phyloP scores from a whole-genome alignment of 1,140 invertebrate species.

The Frieseomelitta varia region DNA sequence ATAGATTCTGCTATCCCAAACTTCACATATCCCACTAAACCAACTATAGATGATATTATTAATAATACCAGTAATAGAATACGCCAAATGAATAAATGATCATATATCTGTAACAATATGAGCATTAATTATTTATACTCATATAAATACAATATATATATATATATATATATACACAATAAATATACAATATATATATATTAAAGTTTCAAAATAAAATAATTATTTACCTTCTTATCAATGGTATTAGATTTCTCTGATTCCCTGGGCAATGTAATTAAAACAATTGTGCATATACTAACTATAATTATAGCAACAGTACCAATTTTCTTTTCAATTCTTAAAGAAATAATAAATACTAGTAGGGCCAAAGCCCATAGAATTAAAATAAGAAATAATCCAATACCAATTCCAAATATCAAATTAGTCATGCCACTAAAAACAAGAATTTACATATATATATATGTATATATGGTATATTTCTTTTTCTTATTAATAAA shows the following conservation, averaged over 20 bases:
- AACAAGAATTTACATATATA: conserved; percentile 3
- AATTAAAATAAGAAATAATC: conserved; percentile 83
- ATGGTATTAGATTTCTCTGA: conserved; percentile 69
- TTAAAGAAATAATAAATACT: conserved; percentile 83
- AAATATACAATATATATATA: background rate
- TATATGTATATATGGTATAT: background rate
- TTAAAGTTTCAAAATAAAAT: background rate
- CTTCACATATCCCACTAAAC: conserved; percentile 81
- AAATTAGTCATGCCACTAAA: conserved; percentile 79
- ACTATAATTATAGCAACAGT: conserved; percentile 80
- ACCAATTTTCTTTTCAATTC: conserved; percentile 83
- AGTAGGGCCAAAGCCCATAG: conserved; percentile 83
- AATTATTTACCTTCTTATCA: conserved; percentile 73
- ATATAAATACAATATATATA: background rate
- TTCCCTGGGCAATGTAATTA: conserved; percentile 82
- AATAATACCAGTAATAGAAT: conserved; percentile 81
- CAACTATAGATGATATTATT: conserved; percentile 78
- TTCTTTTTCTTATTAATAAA: background rate
- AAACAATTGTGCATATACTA: conserved; percentile 81
- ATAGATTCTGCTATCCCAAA: conserved; percentile 81
- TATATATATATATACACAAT: no score
- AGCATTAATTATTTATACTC: background rate
- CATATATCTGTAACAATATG: conserved; percentile 82
- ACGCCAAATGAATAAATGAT: conserved; percentile 84
- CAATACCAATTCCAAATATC: conserved; percentile 83